phyloP scores from a whole-genome alignment of 2,113 vertebrate species.

The Rissa tridactyla region DNA sequence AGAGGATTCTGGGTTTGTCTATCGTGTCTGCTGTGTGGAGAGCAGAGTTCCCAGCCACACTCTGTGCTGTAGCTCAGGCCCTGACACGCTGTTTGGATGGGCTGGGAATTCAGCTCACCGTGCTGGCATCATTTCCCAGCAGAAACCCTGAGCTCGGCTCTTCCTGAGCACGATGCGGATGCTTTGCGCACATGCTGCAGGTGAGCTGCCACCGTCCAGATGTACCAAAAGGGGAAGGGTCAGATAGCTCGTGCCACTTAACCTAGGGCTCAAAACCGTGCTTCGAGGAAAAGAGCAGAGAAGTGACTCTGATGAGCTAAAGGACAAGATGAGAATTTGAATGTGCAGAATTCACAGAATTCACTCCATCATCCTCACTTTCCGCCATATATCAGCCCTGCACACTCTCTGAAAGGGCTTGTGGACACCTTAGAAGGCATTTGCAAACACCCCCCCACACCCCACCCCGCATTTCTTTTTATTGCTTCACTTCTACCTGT shows the following conservation, averaged over 20 bases:
- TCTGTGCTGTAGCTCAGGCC: neutral
- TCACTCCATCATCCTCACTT: neutral
- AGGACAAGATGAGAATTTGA: neutral
- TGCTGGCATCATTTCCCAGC: neutral
- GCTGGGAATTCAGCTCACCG: neutral
- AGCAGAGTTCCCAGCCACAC: neutral
- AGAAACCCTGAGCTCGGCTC: neutral
- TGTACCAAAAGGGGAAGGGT: neutral
- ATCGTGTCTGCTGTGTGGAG: neutral
- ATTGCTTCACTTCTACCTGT: slow-evolving; percentile 20
- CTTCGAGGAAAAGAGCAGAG: neutral
- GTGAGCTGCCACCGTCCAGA: neutral
- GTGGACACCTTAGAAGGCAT: neutral
- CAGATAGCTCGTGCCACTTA: neutral
- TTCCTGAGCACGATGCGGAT: neutral
- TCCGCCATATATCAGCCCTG: neutral
- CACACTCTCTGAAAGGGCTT: neutral
- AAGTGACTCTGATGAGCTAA: neutral
- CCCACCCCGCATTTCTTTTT: neutral
- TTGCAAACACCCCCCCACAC: neutral
- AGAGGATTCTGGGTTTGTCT: neutral
- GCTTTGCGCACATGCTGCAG: neutral
- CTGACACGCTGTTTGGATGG: neutral
- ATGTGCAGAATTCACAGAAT: neutral
- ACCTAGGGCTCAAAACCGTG: neutral